phyloP scores from a whole-genome alignment of 2,113 vertebrate species.

The Nicator chloris region DNA sequence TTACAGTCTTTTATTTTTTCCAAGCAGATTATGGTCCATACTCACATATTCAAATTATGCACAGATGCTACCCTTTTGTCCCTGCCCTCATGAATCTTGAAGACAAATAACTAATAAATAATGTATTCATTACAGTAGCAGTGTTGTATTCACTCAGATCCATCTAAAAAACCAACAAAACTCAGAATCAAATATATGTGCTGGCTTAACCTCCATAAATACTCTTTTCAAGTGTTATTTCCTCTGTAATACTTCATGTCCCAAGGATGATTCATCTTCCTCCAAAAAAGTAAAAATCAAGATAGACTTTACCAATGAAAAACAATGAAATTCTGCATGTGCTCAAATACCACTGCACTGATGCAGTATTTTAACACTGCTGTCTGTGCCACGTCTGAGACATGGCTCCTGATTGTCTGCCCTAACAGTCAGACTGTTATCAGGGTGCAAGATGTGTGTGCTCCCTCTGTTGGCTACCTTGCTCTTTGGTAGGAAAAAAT shows the following conservation, averaged over 20 bases:
- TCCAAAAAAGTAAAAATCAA: background rate
- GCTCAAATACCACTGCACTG: background rate
- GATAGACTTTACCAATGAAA: background rate
- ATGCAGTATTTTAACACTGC: background rate
- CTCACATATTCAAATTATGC: background rate
- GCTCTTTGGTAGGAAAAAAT: background rate
- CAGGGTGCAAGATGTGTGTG: background rate
- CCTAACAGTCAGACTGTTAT: background rate
- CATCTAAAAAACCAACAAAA: background rate
- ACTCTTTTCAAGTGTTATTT: background rate
- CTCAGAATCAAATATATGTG: background rate
- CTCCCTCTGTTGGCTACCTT: conserved; percentile 13
- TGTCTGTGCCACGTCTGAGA: background rate
- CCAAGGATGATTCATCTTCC: background rate
- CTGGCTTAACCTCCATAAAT: background rate
- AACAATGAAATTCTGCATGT: background rate
- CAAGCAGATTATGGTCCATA: background rate
- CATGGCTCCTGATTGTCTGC: background rate
- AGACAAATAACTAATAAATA: background rate
- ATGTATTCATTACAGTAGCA: background rate
- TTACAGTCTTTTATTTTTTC: background rate
- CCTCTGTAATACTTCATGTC: background rate
- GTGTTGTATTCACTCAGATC: background rate
- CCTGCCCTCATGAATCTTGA: background rate
- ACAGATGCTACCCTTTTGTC: background rate